Evolutionary conservation across 2,113 vertebrate genomes (phyloP).

Genomic region (Psephotus haematonotus): DNA sequence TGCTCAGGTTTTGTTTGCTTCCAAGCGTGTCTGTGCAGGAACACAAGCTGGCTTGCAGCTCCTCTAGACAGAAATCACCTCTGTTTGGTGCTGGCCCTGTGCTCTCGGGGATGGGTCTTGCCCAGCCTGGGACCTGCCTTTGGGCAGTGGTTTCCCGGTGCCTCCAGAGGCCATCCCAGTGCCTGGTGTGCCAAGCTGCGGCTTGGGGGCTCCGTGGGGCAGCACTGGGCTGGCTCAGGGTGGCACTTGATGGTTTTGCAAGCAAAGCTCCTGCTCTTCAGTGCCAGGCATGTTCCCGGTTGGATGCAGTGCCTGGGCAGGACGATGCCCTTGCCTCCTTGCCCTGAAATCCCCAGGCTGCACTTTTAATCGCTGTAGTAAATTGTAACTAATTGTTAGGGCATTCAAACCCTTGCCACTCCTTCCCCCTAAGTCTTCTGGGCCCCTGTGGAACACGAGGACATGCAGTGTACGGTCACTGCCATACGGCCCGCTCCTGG

Average conservation of each 20-base stretch:
- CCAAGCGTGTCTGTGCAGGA: background rate
- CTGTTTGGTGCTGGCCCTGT: background rate
- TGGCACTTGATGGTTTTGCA: background rate
- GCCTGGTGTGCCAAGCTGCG: background rate
- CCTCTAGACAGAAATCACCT: background rate
- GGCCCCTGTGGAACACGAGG: background rate
- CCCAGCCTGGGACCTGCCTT: background rate
- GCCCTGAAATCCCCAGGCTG: constrained; percentile 66
- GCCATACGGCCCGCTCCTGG: rapidly evolving
- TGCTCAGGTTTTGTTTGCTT: background rate
- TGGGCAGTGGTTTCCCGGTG: background rate
- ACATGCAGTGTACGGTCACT: rapidly evolving
- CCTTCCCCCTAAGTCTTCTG: constrained; percentile 30
- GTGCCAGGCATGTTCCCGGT: background rate
- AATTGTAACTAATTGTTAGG: constrained; percentile 59
- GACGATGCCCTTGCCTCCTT: constrained; percentile 76
- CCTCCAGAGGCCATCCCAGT: background rate
- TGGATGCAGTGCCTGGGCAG: background rate
- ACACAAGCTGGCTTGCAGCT: background rate
- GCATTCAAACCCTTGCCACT: constrained; percentile 47
- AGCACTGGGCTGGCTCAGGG: background rate
- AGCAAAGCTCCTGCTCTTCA: background rate
- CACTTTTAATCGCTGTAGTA: constrained; percentile 28
- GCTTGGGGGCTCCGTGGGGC: background rate
- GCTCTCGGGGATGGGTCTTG: background rate